Evolutionary conservation across 2,797 vertebrate genomes (phyloP).

Genomic region (Corythornis leucogaster): DNA sequence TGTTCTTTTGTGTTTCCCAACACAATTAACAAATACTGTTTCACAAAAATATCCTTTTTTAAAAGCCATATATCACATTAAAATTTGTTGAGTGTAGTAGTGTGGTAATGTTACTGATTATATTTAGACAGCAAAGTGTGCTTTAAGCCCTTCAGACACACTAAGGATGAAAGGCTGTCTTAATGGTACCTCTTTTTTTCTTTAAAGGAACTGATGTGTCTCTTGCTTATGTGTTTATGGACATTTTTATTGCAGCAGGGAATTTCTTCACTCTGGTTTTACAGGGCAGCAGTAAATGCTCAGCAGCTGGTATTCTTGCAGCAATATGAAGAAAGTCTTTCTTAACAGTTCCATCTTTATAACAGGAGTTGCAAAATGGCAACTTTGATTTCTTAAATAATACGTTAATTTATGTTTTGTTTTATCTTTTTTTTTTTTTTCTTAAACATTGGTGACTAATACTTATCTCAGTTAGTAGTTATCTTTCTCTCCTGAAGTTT

Average conservation of each 20-base stretch:
- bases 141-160: background rate
- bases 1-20: background rate
- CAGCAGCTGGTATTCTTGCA: constrained; percentile 32
- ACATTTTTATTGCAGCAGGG: constrained; percentile 33
- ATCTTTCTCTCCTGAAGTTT: background rate
- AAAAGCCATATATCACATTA: background rate
- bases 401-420: background rate
- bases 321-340: constrained; percentile 21
- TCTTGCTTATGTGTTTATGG: constrained; percentile 32
- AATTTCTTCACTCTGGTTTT: constrained; percentile 24
- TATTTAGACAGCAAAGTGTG: background rate
- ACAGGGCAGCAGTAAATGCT: constrained; percentile 18
- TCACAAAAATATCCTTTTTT: background rate
- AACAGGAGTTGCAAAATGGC: background rate
- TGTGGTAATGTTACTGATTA: background rate
- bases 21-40: background rate
- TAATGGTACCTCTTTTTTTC: background rate
- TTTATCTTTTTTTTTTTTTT: background rate
- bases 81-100: background rate
- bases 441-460: background rate
- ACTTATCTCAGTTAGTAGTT: background rate
- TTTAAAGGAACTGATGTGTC: constrained; percentile 3
- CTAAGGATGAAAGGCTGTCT: background rate
- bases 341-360: constrained; percentile 4
- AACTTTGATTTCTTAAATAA: constrained; percentile 5